Evolutionary conservation across 2,113 vertebrate genomes (phyloP).

Genomic region (Spea bombifrons): DNA sequence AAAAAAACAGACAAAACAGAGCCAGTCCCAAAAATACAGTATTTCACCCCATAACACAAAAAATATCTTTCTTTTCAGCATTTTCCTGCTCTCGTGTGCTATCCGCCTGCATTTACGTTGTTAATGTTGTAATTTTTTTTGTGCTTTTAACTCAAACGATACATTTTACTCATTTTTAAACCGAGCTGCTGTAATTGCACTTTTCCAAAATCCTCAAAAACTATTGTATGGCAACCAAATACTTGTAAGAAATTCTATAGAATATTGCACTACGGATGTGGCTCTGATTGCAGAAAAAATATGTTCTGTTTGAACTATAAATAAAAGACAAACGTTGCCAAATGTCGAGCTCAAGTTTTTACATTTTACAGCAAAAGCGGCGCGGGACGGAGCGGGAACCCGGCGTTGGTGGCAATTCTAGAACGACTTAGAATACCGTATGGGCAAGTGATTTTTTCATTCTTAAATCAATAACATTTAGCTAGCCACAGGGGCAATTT

Average conservation of each 20-base stretch:
- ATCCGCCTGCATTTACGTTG: slow-evolving; percentile 84
- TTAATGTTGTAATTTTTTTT: slow-evolving; percentile 94
- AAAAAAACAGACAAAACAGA: slow-evolving; percentile 62
- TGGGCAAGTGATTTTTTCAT: too few relatives aligned
- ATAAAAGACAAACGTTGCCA: slow-evolving; percentile 51
- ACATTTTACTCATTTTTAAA: slow-evolving; percentile 55
- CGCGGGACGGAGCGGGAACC: too few relatives aligned
- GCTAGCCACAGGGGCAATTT: too few relatives aligned
- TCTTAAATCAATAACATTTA: too few relatives aligned
- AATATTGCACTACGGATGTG: slow-evolving; percentile 84
- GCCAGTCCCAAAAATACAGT: slow-evolving; percentile 59
- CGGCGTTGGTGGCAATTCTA: too few relatives aligned
- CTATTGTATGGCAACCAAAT: slow-evolving; percentile 96
- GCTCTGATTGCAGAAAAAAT: slow-evolving; percentile 69
- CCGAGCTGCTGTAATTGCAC: slow-evolving; percentile 86
- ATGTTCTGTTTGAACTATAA: slow-evolving; percentile 54
- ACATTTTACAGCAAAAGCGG: background rate
- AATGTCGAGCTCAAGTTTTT: slow-evolving; percentile 8
- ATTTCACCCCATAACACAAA: slow-evolving; percentile 59
- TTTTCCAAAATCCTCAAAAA: slow-evolving; percentile 75
- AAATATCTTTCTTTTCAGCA: slow-evolving; percentile 57
- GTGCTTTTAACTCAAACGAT: slow-evolving; percentile 87
- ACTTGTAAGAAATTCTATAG: slow-evolving; percentile 96
- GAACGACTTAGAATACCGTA: too few relatives aligned
- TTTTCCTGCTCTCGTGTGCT: slow-evolving; percentile 83